These are phyloP conservation scores for Porites evermanni DNA, from an alignment of 92 coral and sea anemone genomes.

Conservation along the genomic window DNA sequence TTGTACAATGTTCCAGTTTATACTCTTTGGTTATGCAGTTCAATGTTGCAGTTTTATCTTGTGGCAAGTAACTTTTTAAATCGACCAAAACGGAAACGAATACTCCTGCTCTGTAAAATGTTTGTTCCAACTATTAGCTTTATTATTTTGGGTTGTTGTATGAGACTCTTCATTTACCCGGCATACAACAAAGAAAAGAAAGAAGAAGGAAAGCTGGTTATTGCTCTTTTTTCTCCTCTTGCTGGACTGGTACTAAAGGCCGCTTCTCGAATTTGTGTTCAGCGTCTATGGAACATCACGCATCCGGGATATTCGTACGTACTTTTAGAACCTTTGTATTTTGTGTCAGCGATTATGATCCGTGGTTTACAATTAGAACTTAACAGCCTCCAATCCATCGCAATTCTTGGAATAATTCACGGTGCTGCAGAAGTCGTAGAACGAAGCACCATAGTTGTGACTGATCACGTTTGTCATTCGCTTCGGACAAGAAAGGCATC, in stretches of 20 bases:
- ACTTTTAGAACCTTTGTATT: neutral
- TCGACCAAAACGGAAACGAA: neutral
- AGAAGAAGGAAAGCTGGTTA: neutral
- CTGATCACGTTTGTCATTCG: conserved; percentile 6
- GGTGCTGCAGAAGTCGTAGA: conserved; percentile 15
- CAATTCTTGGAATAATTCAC: conserved; percentile 6
- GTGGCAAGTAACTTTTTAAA: neutral
- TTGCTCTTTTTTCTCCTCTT: conserved; percentile 17
- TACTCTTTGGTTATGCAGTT: neutral
- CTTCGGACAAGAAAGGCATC: conserved; percentile 17
- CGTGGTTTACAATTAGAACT: conserved; percentile 18
- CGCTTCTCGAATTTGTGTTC: conserved; percentile 1
- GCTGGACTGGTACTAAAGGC: neutral
- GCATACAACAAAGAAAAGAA: neutral
- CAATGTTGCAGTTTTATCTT: neutral
- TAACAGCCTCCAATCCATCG: conserved; percentile 8
- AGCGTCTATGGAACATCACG: neutral
- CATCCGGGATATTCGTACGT: conserved; percentile 32
- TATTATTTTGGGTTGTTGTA: too few relatives aligned
- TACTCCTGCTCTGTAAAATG: neutral
- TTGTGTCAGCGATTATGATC: neutral
- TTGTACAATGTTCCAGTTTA: neutral
- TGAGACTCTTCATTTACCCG: neutral
- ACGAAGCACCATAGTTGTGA: conserved; percentile 17
- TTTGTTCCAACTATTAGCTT: neutral